A percentile compares a stretch with the other conserved stretches of the same genome.
Evolutionary conservation across 2,113 vertebrate genomes (phyloP).

Genomic region (Cichladusa arquata): DNA sequence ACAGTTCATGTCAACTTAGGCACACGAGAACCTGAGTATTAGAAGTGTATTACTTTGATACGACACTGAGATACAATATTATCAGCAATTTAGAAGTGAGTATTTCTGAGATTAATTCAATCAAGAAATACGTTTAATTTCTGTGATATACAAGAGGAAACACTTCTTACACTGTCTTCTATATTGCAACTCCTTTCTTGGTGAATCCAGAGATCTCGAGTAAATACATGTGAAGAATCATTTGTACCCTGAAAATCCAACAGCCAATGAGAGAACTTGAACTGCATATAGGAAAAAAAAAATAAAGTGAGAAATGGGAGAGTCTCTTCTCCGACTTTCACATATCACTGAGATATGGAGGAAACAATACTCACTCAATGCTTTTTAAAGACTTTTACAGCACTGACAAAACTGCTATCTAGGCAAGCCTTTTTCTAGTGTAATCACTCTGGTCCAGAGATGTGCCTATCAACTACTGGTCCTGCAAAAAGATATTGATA

Average conservation of each 20-base stretch:
- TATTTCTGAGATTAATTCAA: neutral
- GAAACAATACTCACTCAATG: neutral
- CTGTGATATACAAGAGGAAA: neutral
- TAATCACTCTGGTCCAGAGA: neutral
- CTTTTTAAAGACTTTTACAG: neutral
- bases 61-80: neutral
- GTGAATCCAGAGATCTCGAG: rapidly evolving
- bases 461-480: neutral
- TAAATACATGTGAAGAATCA: neutral
- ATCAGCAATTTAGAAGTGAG: neutral
- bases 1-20: neutral
- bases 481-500: neutral
- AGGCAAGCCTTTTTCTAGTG: neutral
- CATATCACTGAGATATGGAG: neutral
- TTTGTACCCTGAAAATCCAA: neutral
- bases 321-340: neutral
- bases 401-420: neutral
- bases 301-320: neutral
- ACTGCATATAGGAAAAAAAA: neutral
- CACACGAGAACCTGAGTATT: neutral
- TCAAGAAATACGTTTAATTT: neutral
- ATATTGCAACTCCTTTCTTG: neutral
- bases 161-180: neutral
- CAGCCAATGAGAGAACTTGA: neutral
- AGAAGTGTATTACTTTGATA: neutral